phyloP scores from a whole-genome alignment of 2,888 invertebrate species.

The Acronicta leporina region DNA sequence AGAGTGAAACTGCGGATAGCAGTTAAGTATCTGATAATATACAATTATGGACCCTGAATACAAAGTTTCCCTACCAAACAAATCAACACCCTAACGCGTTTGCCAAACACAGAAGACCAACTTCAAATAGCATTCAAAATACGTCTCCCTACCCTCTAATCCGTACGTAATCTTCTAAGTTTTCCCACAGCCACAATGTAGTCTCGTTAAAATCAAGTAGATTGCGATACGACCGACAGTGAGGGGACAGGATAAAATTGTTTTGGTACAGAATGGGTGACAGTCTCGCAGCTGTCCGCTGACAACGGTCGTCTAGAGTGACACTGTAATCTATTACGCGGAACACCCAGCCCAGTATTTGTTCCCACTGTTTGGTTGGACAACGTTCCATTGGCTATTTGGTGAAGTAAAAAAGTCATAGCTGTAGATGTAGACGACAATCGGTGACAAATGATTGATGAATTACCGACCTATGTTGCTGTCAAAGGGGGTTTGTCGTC shows the following conservation, averaged over 20 bases:
- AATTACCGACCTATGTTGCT: conserved; percentile 30
- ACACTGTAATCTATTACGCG: conserved; percentile 78
- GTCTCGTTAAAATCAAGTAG: conserved; percentile 60
- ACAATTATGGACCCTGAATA: no score
- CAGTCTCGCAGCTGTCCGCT: conserved; percentile 71
- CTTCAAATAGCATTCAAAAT: conserved; percentile 27
- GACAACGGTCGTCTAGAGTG: conserved; percentile 75
- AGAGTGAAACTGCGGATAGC: no score
- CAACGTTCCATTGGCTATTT: conserved; percentile 52
- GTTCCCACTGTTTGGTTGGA: conserved; percentile 47
- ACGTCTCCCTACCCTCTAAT: conserved; percentile 21
- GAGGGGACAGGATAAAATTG: conserved; percentile 58
- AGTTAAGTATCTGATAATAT: no score
- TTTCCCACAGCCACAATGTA: conserved; percentile 42
- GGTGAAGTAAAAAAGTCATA: conserved; percentile 52
- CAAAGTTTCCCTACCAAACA: no score
- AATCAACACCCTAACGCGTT: no score
- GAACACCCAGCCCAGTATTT: conserved; percentile 52
- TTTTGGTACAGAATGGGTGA: conserved; percentile 62
- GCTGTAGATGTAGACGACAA: conserved; percentile 27
- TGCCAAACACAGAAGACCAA: background rate
- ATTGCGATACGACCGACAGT: conserved; percentile 57
- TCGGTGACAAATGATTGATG: conserved; percentile 47
- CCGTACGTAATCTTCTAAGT: conserved; percentile 45
- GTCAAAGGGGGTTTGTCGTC: no score